Base-by-base conservation (phyloP, 1,140 invertebrate species). In the Nephila pilipes region DNA sequence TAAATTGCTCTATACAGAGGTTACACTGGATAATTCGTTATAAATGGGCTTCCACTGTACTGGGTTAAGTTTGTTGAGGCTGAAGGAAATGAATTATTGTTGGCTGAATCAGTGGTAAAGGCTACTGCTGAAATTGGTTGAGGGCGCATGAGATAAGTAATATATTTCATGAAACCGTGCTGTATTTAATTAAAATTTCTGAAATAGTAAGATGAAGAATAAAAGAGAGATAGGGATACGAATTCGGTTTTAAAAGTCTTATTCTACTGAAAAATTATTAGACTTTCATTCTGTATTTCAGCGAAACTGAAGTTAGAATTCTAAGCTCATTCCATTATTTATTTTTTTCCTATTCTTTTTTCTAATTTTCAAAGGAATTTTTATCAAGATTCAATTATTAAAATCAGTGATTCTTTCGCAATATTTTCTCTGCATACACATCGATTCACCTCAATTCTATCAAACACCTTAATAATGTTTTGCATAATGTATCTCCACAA, bases 21-120 rank as follows among this genome's bases (percentile, higher is more conserved):
- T 55, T 81, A 32, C 18, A 29, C 25, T 12, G 83, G n/a, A 57
- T 58, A 58, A 85, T 85, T 57, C 55, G 83, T 85, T 57, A 85
- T 85, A 85, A 85, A 85, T 85, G 83, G 16, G 46, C 55, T 57
- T 57, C 16, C 46, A 57, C 54, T 22, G 25, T 3, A 57, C n/a
- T 81, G 83, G 55, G n/a, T 85, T 85, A 58, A 55, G 25, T 57
- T 32, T 12, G 57, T 85, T 85, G 46, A 54, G 18, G 25, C 18
- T 32, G 54, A 85, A 57, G 55, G 55, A 55, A 55, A 57, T 85
- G 46, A 85, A 55, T 85, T 58, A 55, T 55, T 29, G 46, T 57
- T 57, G 12, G 22, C 83, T 58, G 25, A 55, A 29, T 55, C 29
- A 6, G 69, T 2, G 18, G 32, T 36, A 16, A 32, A 75, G 16